phyloP scores from a whole-genome alignment of 2,888 invertebrate genomes.

The Taenaris catops region DNA sequence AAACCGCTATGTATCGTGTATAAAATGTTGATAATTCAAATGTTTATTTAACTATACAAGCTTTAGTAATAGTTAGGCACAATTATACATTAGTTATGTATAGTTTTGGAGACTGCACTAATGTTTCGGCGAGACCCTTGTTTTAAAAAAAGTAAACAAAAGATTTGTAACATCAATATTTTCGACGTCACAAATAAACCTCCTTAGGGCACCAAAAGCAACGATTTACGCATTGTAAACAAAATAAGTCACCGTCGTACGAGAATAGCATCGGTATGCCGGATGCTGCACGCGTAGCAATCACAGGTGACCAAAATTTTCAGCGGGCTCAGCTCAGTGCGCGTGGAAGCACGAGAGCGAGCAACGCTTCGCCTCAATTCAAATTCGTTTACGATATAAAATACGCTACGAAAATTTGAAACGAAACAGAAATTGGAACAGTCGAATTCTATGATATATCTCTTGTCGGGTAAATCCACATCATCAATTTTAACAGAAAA shows the following conservation, averaged over 20 bases:
- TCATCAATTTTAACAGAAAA: background rate
- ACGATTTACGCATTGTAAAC: slow-evolving; percentile 44
- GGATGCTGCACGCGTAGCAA: slow-evolving; percentile 56
- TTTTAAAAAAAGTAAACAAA: background rate
- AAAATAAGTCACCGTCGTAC: slow-evolving; percentile 57
- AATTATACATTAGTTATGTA: too few relatives aligned
- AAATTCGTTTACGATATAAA: slow-evolving; percentile 9
- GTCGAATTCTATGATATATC: background rate
- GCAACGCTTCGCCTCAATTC: slow-evolving; percentile 33
- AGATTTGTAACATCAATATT: background rate
- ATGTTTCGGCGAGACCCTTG: too few relatives aligned
- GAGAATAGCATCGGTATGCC: slow-evolving; percentile 73
- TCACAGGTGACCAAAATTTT: slow-evolving; percentile 26
- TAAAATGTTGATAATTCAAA: too few relatives aligned
- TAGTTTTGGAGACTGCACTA: too few relatives aligned
- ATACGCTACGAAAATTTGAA: slow-evolving; percentile 28
- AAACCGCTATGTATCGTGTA: too few relatives aligned
- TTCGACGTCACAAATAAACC: slow-evolving; percentile 7
- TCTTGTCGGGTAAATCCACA: background rate
- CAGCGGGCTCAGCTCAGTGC: slow-evolving; percentile 23
- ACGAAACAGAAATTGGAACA: slow-evolving; percentile 35
- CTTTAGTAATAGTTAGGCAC: too few relatives aligned
- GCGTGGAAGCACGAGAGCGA: slow-evolving; percentile 33
- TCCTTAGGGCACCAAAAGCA: slow-evolving; percentile 27
- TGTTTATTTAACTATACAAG: too few relatives aligned